Evolutionary conservation across 2,888 invertebrate genomes (phyloP).

Genomic region (Plebejus argus): DNA sequence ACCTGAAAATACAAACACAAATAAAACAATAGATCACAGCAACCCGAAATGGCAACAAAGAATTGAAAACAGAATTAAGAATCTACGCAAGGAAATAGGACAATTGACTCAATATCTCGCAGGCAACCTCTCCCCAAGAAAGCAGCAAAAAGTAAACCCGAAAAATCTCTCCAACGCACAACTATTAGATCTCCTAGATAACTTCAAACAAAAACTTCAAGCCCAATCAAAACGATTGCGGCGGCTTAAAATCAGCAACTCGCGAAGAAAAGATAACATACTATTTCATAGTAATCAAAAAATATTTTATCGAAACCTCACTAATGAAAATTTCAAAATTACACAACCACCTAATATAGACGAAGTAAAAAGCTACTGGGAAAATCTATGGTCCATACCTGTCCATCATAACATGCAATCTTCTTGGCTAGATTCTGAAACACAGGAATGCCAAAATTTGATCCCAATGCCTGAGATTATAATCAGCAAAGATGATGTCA

Average conservation of each 20-base stretch:
- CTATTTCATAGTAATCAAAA: neutral
- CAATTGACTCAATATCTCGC: conserved; percentile 1
- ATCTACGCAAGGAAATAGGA: conserved; percentile 10
- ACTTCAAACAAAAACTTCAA: no score
- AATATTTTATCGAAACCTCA: neutral
- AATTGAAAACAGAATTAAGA: conserved; percentile 10
- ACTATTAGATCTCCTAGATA: no score
- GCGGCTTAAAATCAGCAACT: no score
- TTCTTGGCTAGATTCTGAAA: no score
- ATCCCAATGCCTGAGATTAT: no score
- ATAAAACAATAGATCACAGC: neutral
- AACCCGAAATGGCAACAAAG: neutral
- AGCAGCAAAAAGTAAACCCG: neutral
- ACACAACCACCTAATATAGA: neutral
- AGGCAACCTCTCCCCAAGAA: neutral
- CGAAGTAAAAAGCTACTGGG: no score
- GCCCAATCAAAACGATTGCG: no score
- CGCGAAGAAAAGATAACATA: neutral
- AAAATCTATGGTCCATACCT: no score
- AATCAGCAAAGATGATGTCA: no score
- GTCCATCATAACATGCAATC: no score
- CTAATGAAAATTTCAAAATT: neutral
- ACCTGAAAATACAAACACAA: neutral
- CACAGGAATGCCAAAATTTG: no score
- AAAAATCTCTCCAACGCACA: no score